phyloP scores from a whole-genome alignment of 2,113 vertebrate species.

The Vidua macroura region DNA sequence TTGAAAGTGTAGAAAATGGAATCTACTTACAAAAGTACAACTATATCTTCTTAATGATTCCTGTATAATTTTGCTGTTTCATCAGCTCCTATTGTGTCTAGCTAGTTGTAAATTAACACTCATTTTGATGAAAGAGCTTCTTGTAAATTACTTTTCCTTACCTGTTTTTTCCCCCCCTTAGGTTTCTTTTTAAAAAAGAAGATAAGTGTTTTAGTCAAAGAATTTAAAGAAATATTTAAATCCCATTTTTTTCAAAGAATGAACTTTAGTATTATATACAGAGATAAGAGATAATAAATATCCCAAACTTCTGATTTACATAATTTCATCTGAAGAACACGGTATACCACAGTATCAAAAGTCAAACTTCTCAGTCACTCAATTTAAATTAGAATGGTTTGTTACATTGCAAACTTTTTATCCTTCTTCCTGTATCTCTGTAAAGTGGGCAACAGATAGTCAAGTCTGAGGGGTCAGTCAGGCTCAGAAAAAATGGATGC shows the following conservation, averaged over 20 bases:
- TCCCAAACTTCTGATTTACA: not conserved
- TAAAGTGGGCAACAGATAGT: not conserved
- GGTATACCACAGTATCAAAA: not conserved
- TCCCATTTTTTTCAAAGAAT: not conserved
- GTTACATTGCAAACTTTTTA: not conserved
- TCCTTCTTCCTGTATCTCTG: not conserved
- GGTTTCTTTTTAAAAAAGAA: not conserved
- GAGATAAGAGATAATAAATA: not conserved
- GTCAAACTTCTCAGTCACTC: not conserved
- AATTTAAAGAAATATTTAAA: not conserved
- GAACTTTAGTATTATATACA: not conserved
- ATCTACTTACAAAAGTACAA: not conserved
- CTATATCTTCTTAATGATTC: not conserved
- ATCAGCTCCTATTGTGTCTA: not conserved
- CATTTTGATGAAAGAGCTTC: not conserved
- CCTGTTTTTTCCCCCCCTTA: accelerated
- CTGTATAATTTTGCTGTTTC: not conserved
- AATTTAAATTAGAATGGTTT: not conserved
- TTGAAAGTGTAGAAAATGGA: not conserved
- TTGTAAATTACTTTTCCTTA: not conserved
- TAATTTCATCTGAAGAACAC: not conserved
- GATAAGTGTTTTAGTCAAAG: not conserved
- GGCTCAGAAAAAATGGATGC: not conserved
- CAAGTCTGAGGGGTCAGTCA: not conserved
- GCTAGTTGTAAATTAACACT: not conserved